Evolutionary conservation across 2,888 invertebrate genomes (phyloP).

Genomic region (Catotricha subobsoleta): DNA sequence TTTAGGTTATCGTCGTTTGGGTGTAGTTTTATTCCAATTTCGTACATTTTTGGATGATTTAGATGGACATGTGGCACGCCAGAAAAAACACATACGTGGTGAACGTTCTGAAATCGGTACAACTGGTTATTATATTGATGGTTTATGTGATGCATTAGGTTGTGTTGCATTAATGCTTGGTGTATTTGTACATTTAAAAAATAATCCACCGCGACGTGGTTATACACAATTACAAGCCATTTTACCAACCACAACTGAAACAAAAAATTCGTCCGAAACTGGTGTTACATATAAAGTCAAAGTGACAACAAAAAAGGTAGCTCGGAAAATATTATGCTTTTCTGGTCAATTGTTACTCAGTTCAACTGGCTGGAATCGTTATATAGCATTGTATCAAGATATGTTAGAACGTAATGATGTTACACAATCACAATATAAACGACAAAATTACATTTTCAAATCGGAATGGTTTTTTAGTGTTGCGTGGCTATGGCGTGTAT

Average conservation of each 20-base stretch:
- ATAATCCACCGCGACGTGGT: constrained; percentile 54
- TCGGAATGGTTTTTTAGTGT: constrained; percentile 58
- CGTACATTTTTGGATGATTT: constrained; percentile 70
- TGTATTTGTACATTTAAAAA: constrained; percentile 46
- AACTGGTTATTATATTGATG: constrained; percentile 66
- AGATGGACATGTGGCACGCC: constrained; percentile 72
- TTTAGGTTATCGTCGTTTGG: constrained; percentile 49
- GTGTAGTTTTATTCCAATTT: constrained; percentile 58
- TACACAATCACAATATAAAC: constrained; percentile 33
- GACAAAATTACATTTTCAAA: constrained; percentile 43
- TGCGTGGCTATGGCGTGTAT: constrained; percentile 55
- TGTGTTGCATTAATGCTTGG: constrained; percentile 54
- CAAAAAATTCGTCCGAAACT: constrained; percentile 26
- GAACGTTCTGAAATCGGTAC: constrained; percentile 67
- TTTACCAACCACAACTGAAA: constrained; percentile 32
- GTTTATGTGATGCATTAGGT: constrained; percentile 62
- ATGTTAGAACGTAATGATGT: constrained; percentile 46
- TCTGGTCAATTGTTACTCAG: constrained; percentile 54
- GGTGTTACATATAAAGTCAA: constrained; percentile 48
- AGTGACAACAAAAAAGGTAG: constrained; percentile 45
- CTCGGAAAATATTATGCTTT: constrained; percentile 44
- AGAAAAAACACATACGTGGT: constrained; percentile 52
- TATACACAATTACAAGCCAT: constrained; percentile 48
- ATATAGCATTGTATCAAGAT: constrained; percentile 62
- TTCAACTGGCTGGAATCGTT: constrained; percentile 68